A percentile compares a stretch with the other conserved stretches of the same genome.
Conservation (phyloP, 2,797 vertebrate species). For the Perodicticus potto region DNA sequence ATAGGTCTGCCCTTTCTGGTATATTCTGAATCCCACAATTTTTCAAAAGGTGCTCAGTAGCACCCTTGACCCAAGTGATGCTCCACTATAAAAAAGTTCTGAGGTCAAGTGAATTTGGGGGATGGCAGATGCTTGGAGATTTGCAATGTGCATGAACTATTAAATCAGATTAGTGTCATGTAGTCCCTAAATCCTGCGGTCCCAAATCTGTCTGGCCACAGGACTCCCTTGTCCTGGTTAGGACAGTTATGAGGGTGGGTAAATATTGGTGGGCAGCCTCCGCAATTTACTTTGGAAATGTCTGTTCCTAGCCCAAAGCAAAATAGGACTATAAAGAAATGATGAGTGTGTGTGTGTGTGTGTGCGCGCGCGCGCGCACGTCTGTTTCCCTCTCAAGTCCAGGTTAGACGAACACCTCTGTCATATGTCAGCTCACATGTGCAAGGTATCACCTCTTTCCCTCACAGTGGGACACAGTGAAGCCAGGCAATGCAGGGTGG, state of each 20-base stretch:
- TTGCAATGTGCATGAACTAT: not conserved
- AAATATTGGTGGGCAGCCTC: not conserved
- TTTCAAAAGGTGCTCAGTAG: not conserved
- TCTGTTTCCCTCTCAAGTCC: not conserved
- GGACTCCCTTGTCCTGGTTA: not conserved
- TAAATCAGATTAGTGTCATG: not conserved
- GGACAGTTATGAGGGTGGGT: too few species aligned
- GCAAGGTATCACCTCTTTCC: not conserved
- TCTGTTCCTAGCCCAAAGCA: not conserved
- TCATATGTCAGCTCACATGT: fast-evolving
- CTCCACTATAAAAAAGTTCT: not conserved
- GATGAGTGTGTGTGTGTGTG: not conserved
- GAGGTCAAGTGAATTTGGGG: not conserved
- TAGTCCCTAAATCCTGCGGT: not conserved
- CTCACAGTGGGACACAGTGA: not conserved
- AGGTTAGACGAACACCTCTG: not conserved
- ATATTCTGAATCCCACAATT: not conserved
- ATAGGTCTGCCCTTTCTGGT: slow-evolving; percentile 3
- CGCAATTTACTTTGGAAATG: slow-evolving; percentile 21
- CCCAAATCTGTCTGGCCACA: not conserved
- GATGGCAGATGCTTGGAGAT: not conserved
- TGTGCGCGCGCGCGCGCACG: too few species aligned
- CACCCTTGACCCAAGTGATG: not conserved
- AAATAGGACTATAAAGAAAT: not conserved
- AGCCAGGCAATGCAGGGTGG: not conserved